phyloP scores from a whole-genome alignment of 2,888 invertebrate species.

The Acrobasis suavella region DNA sequence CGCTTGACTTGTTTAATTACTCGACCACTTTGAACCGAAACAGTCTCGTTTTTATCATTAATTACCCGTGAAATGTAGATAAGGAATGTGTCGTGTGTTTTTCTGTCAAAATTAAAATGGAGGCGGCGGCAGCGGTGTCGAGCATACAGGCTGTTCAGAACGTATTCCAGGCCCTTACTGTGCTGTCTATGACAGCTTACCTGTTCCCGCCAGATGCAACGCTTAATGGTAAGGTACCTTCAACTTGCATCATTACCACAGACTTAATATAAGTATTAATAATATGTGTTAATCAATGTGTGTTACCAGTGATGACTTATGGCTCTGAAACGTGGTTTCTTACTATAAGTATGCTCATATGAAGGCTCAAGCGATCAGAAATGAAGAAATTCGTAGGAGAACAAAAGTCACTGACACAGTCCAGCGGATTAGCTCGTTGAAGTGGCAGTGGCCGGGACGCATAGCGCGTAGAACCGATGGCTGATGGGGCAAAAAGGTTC shows the following conservation, averaged over 20 bases:
- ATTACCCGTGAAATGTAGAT: not conserved
- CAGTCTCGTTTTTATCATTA: not conserved
- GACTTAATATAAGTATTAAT: too few relatives aligned
- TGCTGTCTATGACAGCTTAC: conserved; percentile 13
- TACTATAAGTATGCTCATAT: too few relatives aligned
- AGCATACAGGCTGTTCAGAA: not conserved
- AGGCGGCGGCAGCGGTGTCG: not conserved
- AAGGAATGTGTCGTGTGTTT: not conserved
- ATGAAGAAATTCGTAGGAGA: too few relatives aligned
- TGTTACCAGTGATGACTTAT: too few relatives aligned
- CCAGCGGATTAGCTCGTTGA: too few relatives aligned
- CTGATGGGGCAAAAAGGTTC: too few relatives aligned
- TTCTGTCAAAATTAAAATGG: not conserved
- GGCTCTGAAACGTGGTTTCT: too few relatives aligned
- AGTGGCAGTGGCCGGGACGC: too few relatives aligned
- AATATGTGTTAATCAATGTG: too few relatives aligned
- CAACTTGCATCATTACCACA: not conserved
- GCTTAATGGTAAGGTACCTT: not conserved
- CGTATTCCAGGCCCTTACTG: not conserved
- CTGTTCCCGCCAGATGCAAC: conserved; percentile 8
- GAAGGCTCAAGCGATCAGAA: too few relatives aligned
- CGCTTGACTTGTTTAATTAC: not conserved
- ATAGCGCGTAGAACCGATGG: too few relatives aligned
- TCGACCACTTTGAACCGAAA: not conserved
- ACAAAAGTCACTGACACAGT: too few relatives aligned